Evolutionary conservation across 2,113 vertebrate genomes (phyloP).

Genomic region (Vulpes vulpes): DNA sequence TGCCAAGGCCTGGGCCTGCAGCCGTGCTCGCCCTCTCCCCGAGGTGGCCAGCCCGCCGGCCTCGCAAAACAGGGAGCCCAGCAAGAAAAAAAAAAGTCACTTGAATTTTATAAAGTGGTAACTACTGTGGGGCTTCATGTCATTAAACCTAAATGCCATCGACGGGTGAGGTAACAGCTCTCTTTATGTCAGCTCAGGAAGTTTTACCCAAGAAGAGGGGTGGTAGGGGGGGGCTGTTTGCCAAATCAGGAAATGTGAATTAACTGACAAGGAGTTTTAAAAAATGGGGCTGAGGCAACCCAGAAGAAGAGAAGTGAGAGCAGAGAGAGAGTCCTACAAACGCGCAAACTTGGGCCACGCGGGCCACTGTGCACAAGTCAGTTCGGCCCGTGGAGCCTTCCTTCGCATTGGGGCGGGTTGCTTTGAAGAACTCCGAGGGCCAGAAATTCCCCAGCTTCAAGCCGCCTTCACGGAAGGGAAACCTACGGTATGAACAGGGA

Average conservation of each 20-base stretch:
- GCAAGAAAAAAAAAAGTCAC: constrained; percentile 24
- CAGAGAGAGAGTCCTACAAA: background rate
- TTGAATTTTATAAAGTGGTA: constrained; percentile 80
- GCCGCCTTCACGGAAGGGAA: constrained; percentile 45
- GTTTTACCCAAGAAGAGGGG: constrained; percentile 75
- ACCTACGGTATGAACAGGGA: background rate
- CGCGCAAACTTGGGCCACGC: background rate
- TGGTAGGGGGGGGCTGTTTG: constrained; percentile 46
- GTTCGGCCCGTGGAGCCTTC: background rate
- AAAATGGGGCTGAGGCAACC: background rate
- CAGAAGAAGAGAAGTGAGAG: constrained; percentile 33
- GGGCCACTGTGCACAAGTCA: background rate
- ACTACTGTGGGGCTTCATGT: constrained; percentile 31
- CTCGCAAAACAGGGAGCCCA: constrained; percentile 59
- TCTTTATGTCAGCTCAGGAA: constrained; percentile 74
- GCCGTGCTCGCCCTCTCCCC: background rate
- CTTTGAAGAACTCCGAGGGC: constrained; percentile 44
- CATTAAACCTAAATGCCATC: constrained; percentile 63
- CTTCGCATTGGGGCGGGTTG: background rate
- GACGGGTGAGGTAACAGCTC: constrained; percentile 52
- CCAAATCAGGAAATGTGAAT: constrained; percentile 81
- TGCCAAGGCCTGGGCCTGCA: constrained; percentile 23
- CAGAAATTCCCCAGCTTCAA: background rate
- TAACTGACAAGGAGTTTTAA: constrained; percentile 58
- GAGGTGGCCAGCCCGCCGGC: constrained; percentile 8